Conservation (phyloP, 2,113 vertebrate genomes). For the Crotalus horridus region DNA sequence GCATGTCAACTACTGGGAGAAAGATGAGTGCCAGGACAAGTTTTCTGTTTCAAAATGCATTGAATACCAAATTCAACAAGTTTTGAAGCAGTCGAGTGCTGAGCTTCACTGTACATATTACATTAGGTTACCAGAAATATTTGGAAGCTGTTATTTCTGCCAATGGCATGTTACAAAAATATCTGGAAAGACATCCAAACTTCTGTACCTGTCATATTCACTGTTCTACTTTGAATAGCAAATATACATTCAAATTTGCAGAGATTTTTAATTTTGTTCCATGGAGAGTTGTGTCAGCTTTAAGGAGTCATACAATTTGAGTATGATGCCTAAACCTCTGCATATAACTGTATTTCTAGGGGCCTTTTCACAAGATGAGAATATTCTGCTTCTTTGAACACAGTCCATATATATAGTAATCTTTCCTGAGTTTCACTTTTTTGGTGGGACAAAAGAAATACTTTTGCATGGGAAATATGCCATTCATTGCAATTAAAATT, state of each 20-base stretch:
- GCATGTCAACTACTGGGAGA: neutral
- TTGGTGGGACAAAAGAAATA: neutral
- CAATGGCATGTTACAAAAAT: neutral
- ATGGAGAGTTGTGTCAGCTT: neutral
- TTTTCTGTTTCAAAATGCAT: neutral
- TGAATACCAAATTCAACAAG: neutral
- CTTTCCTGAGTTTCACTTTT: neutral
- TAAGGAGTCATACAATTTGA: neutral
- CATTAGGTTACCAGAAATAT: neutral
- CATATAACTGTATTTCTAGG: neutral
- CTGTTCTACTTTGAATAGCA: neutral
- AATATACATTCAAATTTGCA: neutral
- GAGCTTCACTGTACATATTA: neutral
- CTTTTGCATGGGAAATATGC: neutral
- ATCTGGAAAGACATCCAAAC: neutral
- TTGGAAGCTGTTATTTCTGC: neutral
- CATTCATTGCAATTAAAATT: neutral
- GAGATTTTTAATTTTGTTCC: neutral
- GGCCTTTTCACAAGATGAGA: neutral
- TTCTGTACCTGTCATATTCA: neutral
- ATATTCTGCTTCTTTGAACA: neutral
- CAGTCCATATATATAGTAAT: neutral
- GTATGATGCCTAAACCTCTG: neutral
- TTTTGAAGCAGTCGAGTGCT: neutral
- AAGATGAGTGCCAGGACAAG: neutral